phyloP scores from a whole-genome alignment of 2,113 vertebrate genomes.

The Takifugu bimaculatus region DNA sequence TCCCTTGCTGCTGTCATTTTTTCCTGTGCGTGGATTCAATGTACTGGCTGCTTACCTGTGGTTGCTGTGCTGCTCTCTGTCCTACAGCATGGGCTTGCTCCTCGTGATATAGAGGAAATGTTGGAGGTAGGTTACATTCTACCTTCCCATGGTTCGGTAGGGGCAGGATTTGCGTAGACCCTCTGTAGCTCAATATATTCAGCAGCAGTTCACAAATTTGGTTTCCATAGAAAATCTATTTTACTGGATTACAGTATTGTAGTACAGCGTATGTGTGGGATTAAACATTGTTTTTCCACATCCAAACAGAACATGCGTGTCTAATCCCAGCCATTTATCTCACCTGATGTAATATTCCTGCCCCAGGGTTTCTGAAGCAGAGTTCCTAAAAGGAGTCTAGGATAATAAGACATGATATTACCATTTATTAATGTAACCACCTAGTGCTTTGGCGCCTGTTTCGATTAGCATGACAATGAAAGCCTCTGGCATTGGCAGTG shows the following conservation, averaged over 20 bases:
- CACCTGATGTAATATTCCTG: constrained; percentile 53
- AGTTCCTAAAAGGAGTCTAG: constrained; percentile 58
- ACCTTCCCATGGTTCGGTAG: neutral
- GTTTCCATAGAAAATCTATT: neutral
- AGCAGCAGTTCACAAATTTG: too few species aligned
- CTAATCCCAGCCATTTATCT: constrained; percentile 47
- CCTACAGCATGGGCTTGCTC: constrained; percentile 69
- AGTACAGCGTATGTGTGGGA: constrained; percentile 36
- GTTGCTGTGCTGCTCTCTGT: constrained; percentile 61
- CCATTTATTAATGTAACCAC: constrained; percentile 67
- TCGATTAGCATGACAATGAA: constrained; percentile 75
- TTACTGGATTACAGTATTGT: constrained; percentile 40
- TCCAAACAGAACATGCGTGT: constrained; percentile 34
- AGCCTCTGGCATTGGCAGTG: constrained; percentile 57
- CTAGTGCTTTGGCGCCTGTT: constrained; percentile 43
- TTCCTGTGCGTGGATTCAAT: constrained; percentile 38
- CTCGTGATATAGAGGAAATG: constrained; percentile 75
- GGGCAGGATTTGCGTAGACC: neutral
- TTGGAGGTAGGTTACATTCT: constrained; percentile 73
- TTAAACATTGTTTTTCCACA: constrained; percentile 51
- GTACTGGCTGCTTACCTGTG: constrained; percentile 60
- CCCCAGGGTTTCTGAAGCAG: constrained; percentile 34
- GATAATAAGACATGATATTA: constrained; percentile 69
- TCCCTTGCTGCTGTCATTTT: constrained; percentile 23
- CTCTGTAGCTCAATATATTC: too few species aligned